These are phyloP conservation scores for Asobara japonica DNA, from an alignment of 1,140 invertebrate species.

Conservation along the genomic window DNA sequence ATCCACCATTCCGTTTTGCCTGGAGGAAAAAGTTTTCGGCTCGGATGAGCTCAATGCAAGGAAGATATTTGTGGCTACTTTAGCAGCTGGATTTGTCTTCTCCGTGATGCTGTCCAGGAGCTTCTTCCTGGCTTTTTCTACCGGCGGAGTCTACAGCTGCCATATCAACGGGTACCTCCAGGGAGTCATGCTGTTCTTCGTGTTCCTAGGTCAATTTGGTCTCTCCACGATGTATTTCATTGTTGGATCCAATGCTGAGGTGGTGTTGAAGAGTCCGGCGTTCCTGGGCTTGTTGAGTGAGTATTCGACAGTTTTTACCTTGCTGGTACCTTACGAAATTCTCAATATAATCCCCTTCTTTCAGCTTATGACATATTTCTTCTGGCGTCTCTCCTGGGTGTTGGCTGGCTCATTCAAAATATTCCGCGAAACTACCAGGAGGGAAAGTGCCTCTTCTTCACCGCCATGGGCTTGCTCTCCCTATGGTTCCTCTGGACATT, in stretches of 20 bases:
- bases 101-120: constrained; percentile 70
- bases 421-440: constrained; percentile 72
- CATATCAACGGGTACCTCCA: constrained; percentile 73
- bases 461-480: constrained; percentile 63
- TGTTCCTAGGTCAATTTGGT: constrained; percentile 67
- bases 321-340: not conserved
- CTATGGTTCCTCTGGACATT: constrained; percentile 69
- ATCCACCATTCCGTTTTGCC: constrained; percentile 68
- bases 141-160: constrained; percentile 68
- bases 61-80: constrained; percentile 66
- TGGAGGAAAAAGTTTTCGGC: constrained; percentile 56
- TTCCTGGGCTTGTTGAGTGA: constrained; percentile 57
- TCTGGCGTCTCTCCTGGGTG: constrained; percentile 64
- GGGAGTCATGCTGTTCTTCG: constrained; percentile 68
- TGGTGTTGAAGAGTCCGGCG: constrained; percentile 44
- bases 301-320: constrained; percentile 1
- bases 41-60: constrained; percentile 60
- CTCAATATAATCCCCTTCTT: constrained; percentile 11
- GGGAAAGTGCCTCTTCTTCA: constrained; percentile 69
- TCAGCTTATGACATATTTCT: constrained; percentile 69
- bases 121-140: constrained; percentile 70
- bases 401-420: constrained; percentile 66
- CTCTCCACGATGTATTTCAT: constrained; percentile 62
- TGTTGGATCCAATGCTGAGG: constrained; percentile 49
- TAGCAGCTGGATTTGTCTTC: constrained; percentile 68